Base-by-base conservation (phyloP, 2,888 invertebrate genomes). In the Vanessa cardui region DNA sequence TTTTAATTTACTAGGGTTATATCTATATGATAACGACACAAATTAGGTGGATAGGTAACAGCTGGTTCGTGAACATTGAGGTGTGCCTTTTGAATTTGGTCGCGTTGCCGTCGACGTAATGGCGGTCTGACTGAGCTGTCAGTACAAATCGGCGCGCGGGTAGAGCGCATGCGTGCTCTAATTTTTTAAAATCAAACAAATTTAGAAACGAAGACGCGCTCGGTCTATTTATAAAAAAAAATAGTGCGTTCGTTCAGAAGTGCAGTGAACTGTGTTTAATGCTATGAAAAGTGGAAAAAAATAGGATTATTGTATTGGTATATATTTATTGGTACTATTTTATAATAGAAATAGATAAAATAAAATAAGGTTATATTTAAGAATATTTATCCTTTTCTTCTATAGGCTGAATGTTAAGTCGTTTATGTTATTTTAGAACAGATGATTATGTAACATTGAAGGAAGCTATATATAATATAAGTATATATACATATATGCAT, bases 241-340 rank as follows among this genome's bases (percentile, higher is more conserved):
- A 74, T 75, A 75, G 77, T 77, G 78, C 72, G 76, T 76, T 78
- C 77, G 78, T 79, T 79, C 76, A 77, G 81, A 85, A 90, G 90
- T 90, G 88, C 88, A 90, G 91, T 91, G 90, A 87, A 80, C 88
- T 79, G 72, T 64, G 66, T 64, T 60, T 73, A 68, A 68, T 74
- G 69, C 69, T 73, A 72, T 70, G 62, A 63, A 69, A 68, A 69
- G 69, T 70, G 72, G 66, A 56, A 68, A 62, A 74, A 74, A 68
- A 70, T 69, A 66, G 69, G 70, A 69, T 64, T 69, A 70, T 66
- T 61, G 70, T 39, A 68, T 70, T 33, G 18, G 20, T 54, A 46
- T 58, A 65, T 58, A 21, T 59, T 52, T 56, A n/a, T n/a, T 47
- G 44, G 54, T 60, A 18, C 60, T 12, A 54, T 52, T 59, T 54